These are phyloP conservation scores for Neotragus moschatus DNA, from an alignment of 2,113 vertebrate species.

Conservation along the genomic window DNA sequence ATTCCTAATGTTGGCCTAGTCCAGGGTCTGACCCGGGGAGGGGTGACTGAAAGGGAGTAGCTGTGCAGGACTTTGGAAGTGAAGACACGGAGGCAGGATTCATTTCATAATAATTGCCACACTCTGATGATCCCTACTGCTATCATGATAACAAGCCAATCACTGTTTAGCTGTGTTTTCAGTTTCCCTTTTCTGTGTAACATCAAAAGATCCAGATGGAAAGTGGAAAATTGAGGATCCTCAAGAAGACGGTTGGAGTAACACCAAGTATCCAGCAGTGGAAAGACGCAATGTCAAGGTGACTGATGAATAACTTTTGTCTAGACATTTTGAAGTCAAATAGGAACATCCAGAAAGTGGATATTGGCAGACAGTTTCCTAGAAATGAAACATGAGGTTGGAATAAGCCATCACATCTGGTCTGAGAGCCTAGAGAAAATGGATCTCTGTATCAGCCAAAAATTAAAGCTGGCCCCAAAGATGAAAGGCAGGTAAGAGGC, in stretches of 20 bases:
- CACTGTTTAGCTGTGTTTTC: neutral
- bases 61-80: neutral
- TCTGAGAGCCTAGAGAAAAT: neutral
- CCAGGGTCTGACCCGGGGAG: neutral
- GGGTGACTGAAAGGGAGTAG: neutral
- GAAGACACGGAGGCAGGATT: neutral
- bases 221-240: neutral
- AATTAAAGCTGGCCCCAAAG: constrained; percentile 1
- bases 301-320: neutral
- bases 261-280: neutral
- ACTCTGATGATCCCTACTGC: neutral
- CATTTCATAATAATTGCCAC: neutral
- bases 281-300: neutral
- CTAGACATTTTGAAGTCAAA: constrained; percentile 3
- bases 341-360: neutral
- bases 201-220: neutral
- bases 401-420: neutral
- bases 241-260: neutral
- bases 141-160: neutral
- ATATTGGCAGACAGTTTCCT: neutral
- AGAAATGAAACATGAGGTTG: neutral
- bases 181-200: neutral
- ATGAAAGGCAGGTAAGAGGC: neutral
- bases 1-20: neutral
- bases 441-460: neutral